Evolutionary conservation across 2,888 invertebrate species (phyloP).

Genomic region (Apantesis nais): DNA sequence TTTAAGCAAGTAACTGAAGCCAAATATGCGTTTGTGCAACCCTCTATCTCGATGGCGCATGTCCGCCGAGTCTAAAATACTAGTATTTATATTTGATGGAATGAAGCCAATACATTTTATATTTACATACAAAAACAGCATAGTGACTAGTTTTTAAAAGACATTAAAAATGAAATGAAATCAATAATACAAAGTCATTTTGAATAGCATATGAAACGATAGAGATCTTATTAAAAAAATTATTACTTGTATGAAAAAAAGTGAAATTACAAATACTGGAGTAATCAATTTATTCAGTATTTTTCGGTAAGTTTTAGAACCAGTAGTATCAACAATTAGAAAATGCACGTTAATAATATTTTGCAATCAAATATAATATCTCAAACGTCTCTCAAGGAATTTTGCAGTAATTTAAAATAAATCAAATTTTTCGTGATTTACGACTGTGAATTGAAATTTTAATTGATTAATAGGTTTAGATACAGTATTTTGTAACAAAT

Average conservation of each 20-base stretch:
- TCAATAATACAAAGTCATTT: constrained; percentile 10
- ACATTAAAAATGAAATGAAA: constrained; percentile 6
- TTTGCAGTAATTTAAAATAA: too few relatives aligned
- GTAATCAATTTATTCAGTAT: too few relatives aligned
- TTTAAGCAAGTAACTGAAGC: constrained; percentile 21
- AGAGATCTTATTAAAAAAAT: background rate
- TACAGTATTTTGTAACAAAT: background rate
- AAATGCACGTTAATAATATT: background rate
- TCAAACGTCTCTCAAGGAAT: too few relatives aligned
- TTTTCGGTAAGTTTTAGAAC: background rate
- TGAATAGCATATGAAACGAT: constrained; percentile 1
- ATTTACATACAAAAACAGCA: background rate
- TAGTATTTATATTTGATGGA: constrained; percentile 41
- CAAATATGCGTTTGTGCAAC: constrained; percentile 27
- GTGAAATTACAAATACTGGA: background rate
- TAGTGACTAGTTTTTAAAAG: constrained; percentile 7
- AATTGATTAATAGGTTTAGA: too few relatives aligned
- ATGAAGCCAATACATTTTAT: constrained; percentile 43
- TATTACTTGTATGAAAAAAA: background rate
- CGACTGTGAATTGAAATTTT: too few relatives aligned
- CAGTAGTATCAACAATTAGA: background rate
- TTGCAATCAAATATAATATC: background rate
- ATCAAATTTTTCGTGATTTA: too few relatives aligned
- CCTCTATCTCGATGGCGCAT: constrained; percentile 30
- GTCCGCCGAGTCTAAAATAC: constrained; percentile 29